Evolutionary conservation across 2,888 invertebrate species (phyloP), one percentile per base, ranked within the genome.

Genomic region (Artemia sinica): DNA sequence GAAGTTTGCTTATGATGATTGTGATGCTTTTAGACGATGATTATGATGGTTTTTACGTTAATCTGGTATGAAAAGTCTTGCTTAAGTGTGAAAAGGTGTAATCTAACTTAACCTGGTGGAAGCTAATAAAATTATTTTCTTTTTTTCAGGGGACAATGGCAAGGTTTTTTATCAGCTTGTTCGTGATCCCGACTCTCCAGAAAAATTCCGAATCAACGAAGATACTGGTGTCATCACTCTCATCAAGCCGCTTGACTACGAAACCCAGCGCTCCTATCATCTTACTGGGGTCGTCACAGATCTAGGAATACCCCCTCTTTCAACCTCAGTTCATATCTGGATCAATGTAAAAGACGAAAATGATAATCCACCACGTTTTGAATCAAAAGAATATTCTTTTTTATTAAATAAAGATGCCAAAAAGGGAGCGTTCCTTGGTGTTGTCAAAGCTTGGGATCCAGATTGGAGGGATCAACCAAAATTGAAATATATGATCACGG

Each of bases 361-460:
- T 79, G 94, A 95, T 80, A 90, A 89, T 77, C 84, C 89, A 67
- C 94, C 94, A 48, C 84, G 84, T 75, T 87, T 92, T 79, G 89
- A 91, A 76, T 87, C 89, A 75, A 82, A 83, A 18, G 86, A 89
- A 49, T 88, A 91, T 77, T 83, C 85, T 69, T 88, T 87, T 76
- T 82, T 83, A 68, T 81, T 93, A 70, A 90, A 90, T 58, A 84
- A 86, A 74, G 86, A 88, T 77, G 91, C 91, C 63, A 84, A 84
- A 75, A 83, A 92, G 71, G 91, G 91, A 71, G 89, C 90, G 78
- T 89, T 90, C 76, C 87, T 95, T 65, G 89, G 89, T 49, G 86
- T 91, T 75, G 88, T 91, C 13, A 85, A 86, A 50, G 95, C 94
- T 0, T 88, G 87, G 77, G 94, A 95, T 81, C 85, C 88, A 0